Evolutionary conservation across 2,113 vertebrate species (phyloP), one percentile per base, ranked within the genome.

Genomic region (Vulpes lagopus): DNA sequence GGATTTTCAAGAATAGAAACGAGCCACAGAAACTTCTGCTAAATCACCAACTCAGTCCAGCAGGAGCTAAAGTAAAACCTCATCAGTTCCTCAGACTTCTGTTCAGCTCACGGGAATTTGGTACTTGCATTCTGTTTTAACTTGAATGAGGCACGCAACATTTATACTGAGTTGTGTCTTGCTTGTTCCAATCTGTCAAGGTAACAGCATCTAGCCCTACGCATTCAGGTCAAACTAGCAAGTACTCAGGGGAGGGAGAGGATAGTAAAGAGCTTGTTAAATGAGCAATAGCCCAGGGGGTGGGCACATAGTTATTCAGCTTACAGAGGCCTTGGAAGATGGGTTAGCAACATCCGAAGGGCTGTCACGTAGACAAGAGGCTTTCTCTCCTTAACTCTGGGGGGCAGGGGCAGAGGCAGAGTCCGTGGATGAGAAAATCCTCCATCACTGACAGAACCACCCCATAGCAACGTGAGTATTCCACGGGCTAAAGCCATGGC

Each of bases 91-190:
- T 88, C 67, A 94, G 89, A 79, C 35, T 22, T 53, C 76, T 43
- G 73, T 55, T 22, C 73, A 62, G 82, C 8, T 57, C 25, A 84
- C 8, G 20, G 35, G 8, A 89, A 84, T 49, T 65, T 6, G 32
- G 62, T 19, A 17, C 32, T 65, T 60, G 35, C 17, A n/a, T 65
- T 80, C 6, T 57, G 60, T 78, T 69, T 76, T 64, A 62, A 86
- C 88, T 67, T 90, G 79, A 96, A 86, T 60, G 60, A 94, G 83
- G 60, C 67, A 73, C 17, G 59, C 64, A 59, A 59, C 11, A 3
- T 53, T 88, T 91, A 59, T 79, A 64, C 88, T 93, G 69, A 74
- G 57, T 92, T 95, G 89, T 53, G 86, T 64, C 60, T 92, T 89
- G 59, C 60, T 38, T 92, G 20, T 67, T 87, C 9, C 35, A 20